Base-by-base conservation (phyloP, 1,140 invertebrate species). In the Fopius arisanus region DNA sequence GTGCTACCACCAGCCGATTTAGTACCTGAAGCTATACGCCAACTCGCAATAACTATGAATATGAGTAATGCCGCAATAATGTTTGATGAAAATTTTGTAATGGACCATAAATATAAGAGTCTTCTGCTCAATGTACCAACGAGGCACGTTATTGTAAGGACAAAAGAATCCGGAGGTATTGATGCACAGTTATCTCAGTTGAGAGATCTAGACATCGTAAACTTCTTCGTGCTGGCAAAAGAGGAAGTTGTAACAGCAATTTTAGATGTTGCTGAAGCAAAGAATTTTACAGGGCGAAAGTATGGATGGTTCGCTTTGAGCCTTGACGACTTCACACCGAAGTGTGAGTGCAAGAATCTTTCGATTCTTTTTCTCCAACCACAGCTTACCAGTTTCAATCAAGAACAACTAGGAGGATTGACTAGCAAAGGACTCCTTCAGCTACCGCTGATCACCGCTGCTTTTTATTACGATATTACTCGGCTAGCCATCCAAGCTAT, bases 91-190 rank as follows among this genome's bases (percentile, higher is more conserved):
- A 92, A 92, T 23, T 97, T 97, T 80, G 92, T 95, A 0, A 96
- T 97, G 94, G 94, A 96, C 78, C 94, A 97, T 87, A 96, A 97
- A 85, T 97, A 96, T 87, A 96, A 96, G 84, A 95, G 95, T 6
- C 85, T 97, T 1, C 85, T 97, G 12, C 90, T 96, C 82, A 97
- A 97, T 85, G 92, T 97, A 28, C 94, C 95, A 16, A 96, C 95
- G 0, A 89, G 95, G 1, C 95, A 97, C 81, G 92, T 96, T 0
- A 96, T 96, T 23, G 91, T 93, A 0, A 89, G 90, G 16, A 90
- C 93, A 0, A 88, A 86, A 87, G 89, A 83, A 83, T 84, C 86
- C 54, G 78, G 75, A 76, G 88, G 86, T 74, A 91, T 91, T 65
- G 90, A 84, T 79, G 88, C 84, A 2, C 94, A 96, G 82, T 87